These are phyloP conservation scores for Diabrotica undecimpunctata DNA, from an alignment of 1,140 invertebrate species.

Conservation along the genomic window DNA sequence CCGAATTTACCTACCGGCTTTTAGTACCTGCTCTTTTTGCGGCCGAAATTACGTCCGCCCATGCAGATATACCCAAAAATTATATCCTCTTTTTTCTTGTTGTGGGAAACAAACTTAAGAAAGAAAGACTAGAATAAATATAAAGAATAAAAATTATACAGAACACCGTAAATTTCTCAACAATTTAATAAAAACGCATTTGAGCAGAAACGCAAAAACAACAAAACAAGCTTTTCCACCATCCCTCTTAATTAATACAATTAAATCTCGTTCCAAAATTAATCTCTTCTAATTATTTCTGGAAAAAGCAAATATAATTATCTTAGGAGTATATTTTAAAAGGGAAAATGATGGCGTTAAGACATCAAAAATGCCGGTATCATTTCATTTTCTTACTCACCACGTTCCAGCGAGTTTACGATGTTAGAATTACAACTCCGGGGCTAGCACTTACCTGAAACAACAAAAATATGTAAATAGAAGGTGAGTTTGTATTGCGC, in stretches of 20 bases:
- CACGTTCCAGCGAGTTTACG: background rate
- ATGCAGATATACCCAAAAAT: too few species aligned
- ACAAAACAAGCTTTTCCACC: too few species aligned
- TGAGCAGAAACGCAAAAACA: too few species aligned
- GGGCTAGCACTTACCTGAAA: background rate
- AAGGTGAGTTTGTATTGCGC: background rate
- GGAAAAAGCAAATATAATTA: background rate
- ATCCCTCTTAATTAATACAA: constrained; percentile 3
- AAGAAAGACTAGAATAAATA: too few species aligned
- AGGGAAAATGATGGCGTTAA: background rate
- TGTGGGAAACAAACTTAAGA: too few species aligned
- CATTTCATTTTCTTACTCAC: background rate
- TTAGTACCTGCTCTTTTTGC: too few species aligned
- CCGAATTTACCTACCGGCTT: too few species aligned
- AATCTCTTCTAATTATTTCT: background rate
- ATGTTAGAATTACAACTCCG: background rate
- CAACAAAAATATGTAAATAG: background rate
- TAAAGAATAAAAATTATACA: too few species aligned
- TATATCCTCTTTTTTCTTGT: too few species aligned
- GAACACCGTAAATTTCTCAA: too few species aligned
- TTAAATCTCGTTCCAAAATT: background rate
- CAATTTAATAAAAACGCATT: too few species aligned
- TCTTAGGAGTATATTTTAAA: background rate
- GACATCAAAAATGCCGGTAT: background rate
- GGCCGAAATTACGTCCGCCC: too few species aligned